Evolutionary conservation across 2,888 invertebrate species (phyloP), one percentile per base, ranked within the genome.

Genomic region (Heliconius hortense): DNA sequence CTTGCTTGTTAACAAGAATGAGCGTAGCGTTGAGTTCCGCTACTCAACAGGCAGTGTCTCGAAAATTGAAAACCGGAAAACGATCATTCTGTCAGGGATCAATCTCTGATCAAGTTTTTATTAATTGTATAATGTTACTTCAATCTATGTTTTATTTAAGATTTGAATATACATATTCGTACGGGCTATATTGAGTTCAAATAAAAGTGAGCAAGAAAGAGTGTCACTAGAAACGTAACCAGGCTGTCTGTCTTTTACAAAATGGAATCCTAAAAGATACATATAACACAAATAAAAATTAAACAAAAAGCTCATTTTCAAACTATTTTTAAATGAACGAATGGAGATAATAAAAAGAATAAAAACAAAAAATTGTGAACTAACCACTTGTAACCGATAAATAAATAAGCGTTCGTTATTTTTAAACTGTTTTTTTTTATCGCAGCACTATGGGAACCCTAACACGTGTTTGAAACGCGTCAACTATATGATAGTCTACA

Each of bases 361-460:
- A 39, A 68, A 66, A 26, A 56, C 5, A 59, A 67, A 56, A 71
- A 67, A 63, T 63, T 72, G 75, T 74, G 56, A 72, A 67, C 43
- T 60, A n/a, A 66, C 60, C 77, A 77, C 73, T 73, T 75, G 77
- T 53, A 60, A 53, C 53, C 66, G 60, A 73, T 75, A 77, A 75
- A 75, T 68, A 60, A 53, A 68, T 43, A 39, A 59, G 24, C 64
- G 63, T 24, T 53, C 31, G 63, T 13, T n/a, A 35, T 26, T 66
- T 75, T 56, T 63, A 67, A n/a, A 7, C 26, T 2, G 24, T 60
- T 15, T 28, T 68, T 28, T 68, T 53, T 68, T 75, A 59, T 76
- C 70, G 48, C 56, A 73, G 28, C 63, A 28, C 48, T 43, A 68
- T 72, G 75, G 62, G 68, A 72, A 63, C 26, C 8, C 31, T 28